Base-by-base conservation (phyloP, 2,797 vertebrate genomes). In the Bradypus variegatus region DNA sequence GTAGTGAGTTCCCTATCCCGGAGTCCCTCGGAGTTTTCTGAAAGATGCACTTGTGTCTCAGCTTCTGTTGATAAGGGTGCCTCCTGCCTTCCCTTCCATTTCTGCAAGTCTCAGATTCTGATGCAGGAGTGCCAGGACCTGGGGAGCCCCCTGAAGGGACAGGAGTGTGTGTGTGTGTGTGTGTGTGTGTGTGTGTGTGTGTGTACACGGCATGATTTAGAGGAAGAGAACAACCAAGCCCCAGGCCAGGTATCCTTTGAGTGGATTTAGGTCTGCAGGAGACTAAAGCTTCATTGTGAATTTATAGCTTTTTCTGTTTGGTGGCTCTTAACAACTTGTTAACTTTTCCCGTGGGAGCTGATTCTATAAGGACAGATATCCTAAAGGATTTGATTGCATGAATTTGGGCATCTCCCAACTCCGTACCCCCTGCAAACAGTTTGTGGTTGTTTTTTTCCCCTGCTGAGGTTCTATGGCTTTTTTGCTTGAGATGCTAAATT, bases 401-500 rank as follows among this genome's bases (percentile, higher is more conserved):
- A 87, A 45, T 48, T 90, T 79, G 78, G 31, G 64, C 27, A 9
- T 78, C 53, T 90, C 77, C 38, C 27, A 69, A 31, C 18, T 19
- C 79, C 6, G 8, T 78, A 8, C 19, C 38, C 41, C 29, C 62
- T 23, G 23, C 19, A 29, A 25, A 73, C 58, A n/a, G 67, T n/a
- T 14, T 65, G 60, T 36, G 33, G 36, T n/a, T 48, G 65, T 14
- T 76, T 45, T 29, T 69, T 38, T 10, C 19, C 65, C 36, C 50
- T 38, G 53, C 65, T 38, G 53, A 72, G 33, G 76, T 41, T 94
- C 53, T 92, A 64, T 87, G 83, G 45, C 38, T 9, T 92, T 91
- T 93, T 91, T 70, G 36, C 87, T 87, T 85, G 79, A 91, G 72
- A 77, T 92, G 60, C 62, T 91, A 29, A 93, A 72, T 53, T 55